Conservation (phyloP, 2,888 invertebrate genomes). For the Mythimna loreyi region DNA sequence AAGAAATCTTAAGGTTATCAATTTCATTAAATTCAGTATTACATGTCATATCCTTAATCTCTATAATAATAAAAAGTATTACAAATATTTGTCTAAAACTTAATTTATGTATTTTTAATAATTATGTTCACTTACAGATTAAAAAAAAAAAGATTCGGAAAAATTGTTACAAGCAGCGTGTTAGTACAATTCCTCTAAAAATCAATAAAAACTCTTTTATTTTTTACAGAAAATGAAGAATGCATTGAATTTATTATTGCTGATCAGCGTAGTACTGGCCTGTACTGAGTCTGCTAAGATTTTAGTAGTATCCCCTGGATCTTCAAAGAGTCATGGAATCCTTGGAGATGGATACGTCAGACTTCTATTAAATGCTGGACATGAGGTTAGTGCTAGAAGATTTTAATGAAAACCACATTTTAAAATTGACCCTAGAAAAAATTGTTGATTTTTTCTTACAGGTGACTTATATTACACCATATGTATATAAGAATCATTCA, state of each 20-base stretch:
- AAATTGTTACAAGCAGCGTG: not conserved
- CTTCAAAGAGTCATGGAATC: conserved; percentile 68
- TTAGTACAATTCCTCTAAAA: not conserved
- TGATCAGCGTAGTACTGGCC: conserved; percentile 33
- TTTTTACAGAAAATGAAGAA: conserved; percentile 22
- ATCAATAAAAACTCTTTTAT: not conserved
- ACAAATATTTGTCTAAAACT: too few relatives aligned
- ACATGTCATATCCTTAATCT: too few relatives aligned
- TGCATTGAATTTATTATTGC: conserved; percentile 17
- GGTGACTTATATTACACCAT: conserved; percentile 74
- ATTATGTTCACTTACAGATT: not conserved
- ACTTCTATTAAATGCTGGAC: conserved; percentile 69
- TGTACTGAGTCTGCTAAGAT: conserved; percentile 62
- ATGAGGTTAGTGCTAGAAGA: conserved; percentile 66
- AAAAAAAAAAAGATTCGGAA: not conserved
- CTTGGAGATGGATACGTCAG: conserved; percentile 69
- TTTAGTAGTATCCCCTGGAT: conserved; percentile 69
- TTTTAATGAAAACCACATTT: too few relatives aligned
- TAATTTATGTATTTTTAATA: too few relatives aligned
- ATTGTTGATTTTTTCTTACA: conserved; percentile 58
- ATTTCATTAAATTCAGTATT: too few relatives aligned
- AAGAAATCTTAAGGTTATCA: too few relatives aligned
- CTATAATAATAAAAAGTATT: too few relatives aligned
- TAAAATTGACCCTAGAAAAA: too few relatives aligned
- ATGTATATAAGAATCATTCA: conserved; percentile 61